Conservation (phyloP, 2,888 invertebrate genomes). For the Mystacides longicornis region DNA sequence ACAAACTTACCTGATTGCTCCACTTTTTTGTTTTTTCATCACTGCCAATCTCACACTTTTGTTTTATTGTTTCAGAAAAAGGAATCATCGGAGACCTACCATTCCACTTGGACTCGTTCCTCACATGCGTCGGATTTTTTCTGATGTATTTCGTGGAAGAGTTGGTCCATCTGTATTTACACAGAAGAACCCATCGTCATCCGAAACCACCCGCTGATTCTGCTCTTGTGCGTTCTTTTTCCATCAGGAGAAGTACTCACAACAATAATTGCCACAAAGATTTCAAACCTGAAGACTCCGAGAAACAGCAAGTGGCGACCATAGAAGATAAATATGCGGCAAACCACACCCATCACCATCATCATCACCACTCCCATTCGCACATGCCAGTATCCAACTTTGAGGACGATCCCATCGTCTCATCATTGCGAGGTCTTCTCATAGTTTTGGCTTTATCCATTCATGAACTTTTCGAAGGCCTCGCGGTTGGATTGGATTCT, state of each 20-base stretch:
- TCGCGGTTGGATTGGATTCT: conserved; percentile 65
- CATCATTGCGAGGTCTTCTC: conserved; percentile 61
- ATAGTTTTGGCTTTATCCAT: conserved; percentile 78
- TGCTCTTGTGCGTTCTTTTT: conserved; percentile 39
- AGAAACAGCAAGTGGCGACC: conserved; percentile 26
- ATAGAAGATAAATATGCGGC: conserved; percentile 35
- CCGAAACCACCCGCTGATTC: conserved; percentile 30
- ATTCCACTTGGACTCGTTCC: conserved; percentile 60
- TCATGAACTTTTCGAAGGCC: conserved; percentile 79
- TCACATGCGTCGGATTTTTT: conserved; percentile 71
- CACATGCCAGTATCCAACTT: conserved; percentile 43
- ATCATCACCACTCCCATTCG: conserved; percentile 40
- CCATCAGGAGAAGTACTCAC: conserved; percentile 36
- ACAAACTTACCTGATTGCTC: too few species aligned
- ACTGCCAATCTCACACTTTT: too few species aligned
- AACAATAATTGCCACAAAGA: conserved; percentile 34
- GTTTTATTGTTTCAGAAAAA: conserved; percentile 31
- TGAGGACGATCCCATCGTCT: conserved; percentile 41
- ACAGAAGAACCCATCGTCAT: conserved; percentile 41
- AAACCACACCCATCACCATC: conserved; percentile 36
- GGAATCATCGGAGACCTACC: conserved; percentile 44
- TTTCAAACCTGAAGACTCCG: conserved; percentile 35
- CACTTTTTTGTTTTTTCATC: too few species aligned
- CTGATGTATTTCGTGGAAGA: conserved; percentile 76
- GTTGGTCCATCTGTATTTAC: conserved; percentile 62